phyloP scores from a whole-genome alignment of 1,140 invertebrate genomes.

The Panagrolaimus sp. region DNA sequence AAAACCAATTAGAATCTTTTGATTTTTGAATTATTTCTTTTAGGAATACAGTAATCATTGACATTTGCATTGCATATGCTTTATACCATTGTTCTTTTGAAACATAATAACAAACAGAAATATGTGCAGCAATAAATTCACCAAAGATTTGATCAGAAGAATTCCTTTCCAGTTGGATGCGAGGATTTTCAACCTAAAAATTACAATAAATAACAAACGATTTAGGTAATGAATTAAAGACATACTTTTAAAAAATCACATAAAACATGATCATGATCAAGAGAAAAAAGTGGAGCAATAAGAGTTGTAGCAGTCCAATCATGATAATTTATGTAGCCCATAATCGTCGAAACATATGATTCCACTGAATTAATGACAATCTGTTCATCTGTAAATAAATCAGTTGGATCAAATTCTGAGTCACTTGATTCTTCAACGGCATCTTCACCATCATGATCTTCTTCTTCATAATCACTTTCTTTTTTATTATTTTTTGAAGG shows the following conservation, averaged over 20 bases:
- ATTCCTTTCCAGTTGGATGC: neutral
- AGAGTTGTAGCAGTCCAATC: constrained; percentile 1
- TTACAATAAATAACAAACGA: neutral
- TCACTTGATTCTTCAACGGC: neutral
- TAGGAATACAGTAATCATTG: neutral
- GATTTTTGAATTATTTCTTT: neutral
- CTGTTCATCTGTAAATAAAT: neutral
- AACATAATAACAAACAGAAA: neutral
- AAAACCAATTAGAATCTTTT: neutral
- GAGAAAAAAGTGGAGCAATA: neutral
- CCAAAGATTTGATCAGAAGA: neutral
- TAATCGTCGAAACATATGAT: neutral
- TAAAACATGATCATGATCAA: neutral
- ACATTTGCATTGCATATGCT: constrained; percentile 1
- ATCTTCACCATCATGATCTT: neutral
- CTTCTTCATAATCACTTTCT: neutral
- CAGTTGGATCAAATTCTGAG: neutral
- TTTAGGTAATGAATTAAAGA: neutral
- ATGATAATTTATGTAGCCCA: neutral
- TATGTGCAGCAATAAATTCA: neutral
- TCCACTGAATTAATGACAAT: neutral
- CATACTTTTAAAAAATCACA: neutral
- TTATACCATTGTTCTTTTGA: neutral
- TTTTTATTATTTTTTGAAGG: too few species aligned
- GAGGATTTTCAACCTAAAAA: constrained; percentile 8